Evolutionary conservation across 2,888 invertebrate species (phyloP).

Genomic region (Drosophila setosimentum): DNA sequence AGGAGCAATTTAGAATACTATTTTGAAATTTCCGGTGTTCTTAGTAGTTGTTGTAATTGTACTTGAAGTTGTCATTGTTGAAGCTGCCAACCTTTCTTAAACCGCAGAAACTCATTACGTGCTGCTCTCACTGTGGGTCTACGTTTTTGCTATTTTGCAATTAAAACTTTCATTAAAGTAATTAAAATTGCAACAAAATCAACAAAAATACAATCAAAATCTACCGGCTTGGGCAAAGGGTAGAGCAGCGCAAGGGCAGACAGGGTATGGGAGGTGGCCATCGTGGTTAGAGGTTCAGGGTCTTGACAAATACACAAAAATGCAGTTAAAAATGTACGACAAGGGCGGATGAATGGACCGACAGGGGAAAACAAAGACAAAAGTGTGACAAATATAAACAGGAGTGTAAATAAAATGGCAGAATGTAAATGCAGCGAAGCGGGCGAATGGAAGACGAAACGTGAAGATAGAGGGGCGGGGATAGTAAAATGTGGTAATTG

Average conservation of each 20-base stretch:
- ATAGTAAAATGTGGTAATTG: slow-evolving; percentile 81
- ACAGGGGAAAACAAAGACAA: slow-evolving; percentile 56
- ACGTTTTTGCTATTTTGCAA: slow-evolving; percentile 81
- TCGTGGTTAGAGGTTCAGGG: slow-evolving; percentile 47
- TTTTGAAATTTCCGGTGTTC: slow-evolving; percentile 10
- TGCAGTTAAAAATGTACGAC: slow-evolving; percentile 70
- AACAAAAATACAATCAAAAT: slow-evolving; percentile 81
- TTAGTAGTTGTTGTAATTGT: slow-evolving; percentile 31
- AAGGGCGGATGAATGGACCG: slow-evolving; percentile 4
- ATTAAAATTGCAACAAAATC: slow-evolving; percentile 84
- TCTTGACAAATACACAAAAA: slow-evolving; percentile 77
- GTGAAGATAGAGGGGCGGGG: slow-evolving; percentile 1
- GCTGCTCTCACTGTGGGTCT: slow-evolving; percentile 31
- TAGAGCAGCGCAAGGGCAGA: neutral
- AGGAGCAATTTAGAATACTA: slow-evolving; percentile 21
- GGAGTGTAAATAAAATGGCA: slow-evolving; percentile 78
- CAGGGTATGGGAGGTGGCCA: neutral
- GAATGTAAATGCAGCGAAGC: slow-evolving; percentile 49
- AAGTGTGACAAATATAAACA: slow-evolving; percentile 81
- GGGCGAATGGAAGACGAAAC: neutral
- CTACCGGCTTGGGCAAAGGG: slow-evolving; percentile 27
- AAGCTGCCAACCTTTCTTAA: slow-evolving; percentile 75
- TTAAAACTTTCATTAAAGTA: slow-evolving; percentile 85
- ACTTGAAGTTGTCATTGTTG: slow-evolving; percentile 50
- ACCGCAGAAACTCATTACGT: slow-evolving; percentile 80